Conservation (phyloP, 2,113 vertebrate genomes). For the Numenius arquata region DNA sequence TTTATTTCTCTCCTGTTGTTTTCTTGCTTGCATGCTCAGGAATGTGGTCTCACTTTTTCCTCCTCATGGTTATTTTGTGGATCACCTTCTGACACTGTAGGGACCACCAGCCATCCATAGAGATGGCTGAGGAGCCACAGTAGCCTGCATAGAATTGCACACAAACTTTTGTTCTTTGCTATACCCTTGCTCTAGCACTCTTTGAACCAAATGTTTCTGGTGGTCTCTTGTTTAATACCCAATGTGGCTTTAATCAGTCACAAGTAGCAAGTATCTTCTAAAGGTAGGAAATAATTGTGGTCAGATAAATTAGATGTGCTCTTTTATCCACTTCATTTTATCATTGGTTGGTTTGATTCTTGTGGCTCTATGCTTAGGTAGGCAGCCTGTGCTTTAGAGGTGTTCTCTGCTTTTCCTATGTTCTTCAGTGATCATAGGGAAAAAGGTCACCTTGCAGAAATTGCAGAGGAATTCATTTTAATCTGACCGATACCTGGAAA, state of each 20-base stretch:
- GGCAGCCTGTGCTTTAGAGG: not conserved
- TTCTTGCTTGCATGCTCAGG: not conserved
- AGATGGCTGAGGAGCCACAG: not conserved
- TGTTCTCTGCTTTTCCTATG: not conserved
- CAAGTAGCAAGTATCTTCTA: not conserved
- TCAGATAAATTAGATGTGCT: not conserved
- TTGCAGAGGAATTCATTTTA: not conserved
- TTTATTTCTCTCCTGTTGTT: not conserved
- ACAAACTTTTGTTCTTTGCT: not conserved
- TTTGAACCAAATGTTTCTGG: not conserved
- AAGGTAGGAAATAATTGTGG: not conserved
- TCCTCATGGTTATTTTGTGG: not conserved
- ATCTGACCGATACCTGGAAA: not conserved
- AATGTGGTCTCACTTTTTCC: not conserved
- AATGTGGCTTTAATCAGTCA: not conserved
- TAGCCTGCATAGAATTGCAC: not conserved
- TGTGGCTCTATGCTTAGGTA: not conserved
- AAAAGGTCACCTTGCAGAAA: not conserved
- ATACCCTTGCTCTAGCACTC: not conserved
- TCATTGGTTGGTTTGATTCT: not conserved
- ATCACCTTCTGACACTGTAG: not conserved
- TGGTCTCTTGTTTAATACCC: not conserved
- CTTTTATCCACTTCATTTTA: not conserved
- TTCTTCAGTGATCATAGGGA: not conserved
- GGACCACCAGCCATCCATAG: not conserved